These are phyloP conservation scores for Spinus pinus DNA, from an alignment of 2,797 vertebrate genomes.

Conservation along the genomic window DNA sequence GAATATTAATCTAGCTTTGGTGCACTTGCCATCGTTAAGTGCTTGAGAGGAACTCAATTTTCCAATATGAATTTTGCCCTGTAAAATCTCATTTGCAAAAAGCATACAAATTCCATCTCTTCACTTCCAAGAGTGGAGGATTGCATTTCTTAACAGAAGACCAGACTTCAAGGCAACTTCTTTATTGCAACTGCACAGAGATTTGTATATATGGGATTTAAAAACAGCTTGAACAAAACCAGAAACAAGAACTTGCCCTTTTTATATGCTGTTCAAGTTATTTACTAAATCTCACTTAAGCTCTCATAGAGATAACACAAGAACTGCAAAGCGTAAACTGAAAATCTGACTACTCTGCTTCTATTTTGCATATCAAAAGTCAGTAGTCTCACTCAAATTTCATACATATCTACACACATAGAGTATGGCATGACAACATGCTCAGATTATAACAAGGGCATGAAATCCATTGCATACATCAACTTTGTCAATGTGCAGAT, in stretches of 20 bases:
- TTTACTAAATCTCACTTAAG: neutral
- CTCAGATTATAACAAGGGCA: slow-evolving; percentile 31
- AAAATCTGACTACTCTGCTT: neutral
- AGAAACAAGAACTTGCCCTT: neutral
- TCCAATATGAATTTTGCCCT: neutral
- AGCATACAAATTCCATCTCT: neutral
- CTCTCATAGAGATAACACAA: neutral
- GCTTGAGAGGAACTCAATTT: neutral
- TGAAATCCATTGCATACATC: slow-evolving; percentile 27
- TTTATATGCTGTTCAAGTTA: neutral
- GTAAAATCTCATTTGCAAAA: neutral
- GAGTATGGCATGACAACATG: neutral
- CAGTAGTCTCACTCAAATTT: neutral
- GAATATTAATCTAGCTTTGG: neutral
- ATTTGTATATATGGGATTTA: neutral
- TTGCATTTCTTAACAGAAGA: neutral
- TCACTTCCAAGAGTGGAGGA: neutral
- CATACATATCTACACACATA: neutral
- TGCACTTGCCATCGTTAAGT: neutral
- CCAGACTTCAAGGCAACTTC: neutral
- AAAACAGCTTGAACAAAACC: neutral
- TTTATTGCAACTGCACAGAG: neutral
- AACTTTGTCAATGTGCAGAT: slow-evolving; percentile 22
- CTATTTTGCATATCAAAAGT: neutral
- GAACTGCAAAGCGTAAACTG: neutral